Percentiles rank a stretch among this genome's conserved stretches.
Evolutionary conservation across 2,113 vertebrate genomes (phyloP).

Genomic region (Mormyrus lacerda): DNA sequence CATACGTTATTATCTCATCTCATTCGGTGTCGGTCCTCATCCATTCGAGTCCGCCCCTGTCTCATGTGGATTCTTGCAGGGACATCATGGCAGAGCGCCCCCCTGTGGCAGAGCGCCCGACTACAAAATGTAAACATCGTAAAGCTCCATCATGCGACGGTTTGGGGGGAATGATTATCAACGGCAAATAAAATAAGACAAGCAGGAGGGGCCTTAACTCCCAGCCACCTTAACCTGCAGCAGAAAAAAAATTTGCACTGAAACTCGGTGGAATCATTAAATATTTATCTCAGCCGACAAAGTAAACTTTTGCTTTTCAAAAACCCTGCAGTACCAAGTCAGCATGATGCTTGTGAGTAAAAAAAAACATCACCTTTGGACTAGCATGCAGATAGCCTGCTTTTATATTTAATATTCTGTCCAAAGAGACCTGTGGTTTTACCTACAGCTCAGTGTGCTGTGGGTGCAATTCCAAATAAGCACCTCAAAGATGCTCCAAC

Average conservation of each 20-base stretch:
- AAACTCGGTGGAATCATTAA: not conserved
- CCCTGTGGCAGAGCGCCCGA: not conserved
- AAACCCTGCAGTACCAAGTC: not conserved
- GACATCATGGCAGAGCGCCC: not conserved
- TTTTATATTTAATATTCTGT: not conserved
- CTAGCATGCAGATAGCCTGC: not conserved
- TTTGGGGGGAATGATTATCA: not conserved
- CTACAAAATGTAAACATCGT: slow-evolving; percentile 10
- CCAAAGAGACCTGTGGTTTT: not conserved
- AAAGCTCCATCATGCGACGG: not conserved
- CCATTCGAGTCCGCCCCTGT: not conserved
- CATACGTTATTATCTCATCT: not conserved
- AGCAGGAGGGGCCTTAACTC: not conserved
- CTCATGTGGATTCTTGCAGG: not conserved
- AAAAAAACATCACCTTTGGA: not conserved
- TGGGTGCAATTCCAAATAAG: not conserved
- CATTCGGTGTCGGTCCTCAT: not conserved
- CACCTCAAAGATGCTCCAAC: not conserved
- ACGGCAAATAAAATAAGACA: slow-evolving; percentile 16
- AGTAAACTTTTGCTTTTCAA: not conserved
- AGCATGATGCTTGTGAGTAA: not conserved
- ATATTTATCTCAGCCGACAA: not conserved
- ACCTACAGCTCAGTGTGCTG: not conserved
- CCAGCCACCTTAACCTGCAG: not conserved
- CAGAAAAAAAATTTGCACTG: not conserved